Conservation (phyloP, 2,888 invertebrate genomes). For the Eueremaeus valkanovi region DNA sequence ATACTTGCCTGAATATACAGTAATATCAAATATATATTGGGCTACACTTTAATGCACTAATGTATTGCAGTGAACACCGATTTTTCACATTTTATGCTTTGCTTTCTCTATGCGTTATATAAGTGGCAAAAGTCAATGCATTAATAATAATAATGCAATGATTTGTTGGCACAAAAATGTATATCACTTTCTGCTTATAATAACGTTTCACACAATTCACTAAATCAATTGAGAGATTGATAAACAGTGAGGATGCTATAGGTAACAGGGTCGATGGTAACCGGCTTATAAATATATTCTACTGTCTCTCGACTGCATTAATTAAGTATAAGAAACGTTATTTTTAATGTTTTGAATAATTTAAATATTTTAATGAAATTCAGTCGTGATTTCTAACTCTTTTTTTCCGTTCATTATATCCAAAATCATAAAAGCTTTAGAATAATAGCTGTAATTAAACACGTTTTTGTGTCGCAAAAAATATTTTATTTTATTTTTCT, state of each 20-base stretch:
- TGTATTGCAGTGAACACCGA: slow-evolving; percentile 1
- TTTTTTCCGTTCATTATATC: background rate
- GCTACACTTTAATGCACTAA: background rate
- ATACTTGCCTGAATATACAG: background rate
- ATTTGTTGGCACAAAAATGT: background rate
- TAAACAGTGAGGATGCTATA: too few species aligned
- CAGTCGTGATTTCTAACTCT: background rate
- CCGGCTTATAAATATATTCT: too few species aligned
- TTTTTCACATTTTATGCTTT: background rate
- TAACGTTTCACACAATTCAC: background rate
- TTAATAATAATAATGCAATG: slow-evolving; percentile 2
- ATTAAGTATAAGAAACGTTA: too few species aligned
- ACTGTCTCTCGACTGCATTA: too few species aligned
- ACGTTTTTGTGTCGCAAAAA: background rate
- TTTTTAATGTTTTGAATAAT: too few species aligned
- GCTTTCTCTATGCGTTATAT: background rate
- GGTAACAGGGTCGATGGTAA: too few species aligned
- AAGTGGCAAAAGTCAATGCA: background rate
- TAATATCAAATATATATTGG: background rate
- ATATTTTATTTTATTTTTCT: background rate
- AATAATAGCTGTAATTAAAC: background rate
- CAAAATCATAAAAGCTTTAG: background rate
- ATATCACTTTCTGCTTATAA: background rate
- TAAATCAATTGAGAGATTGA: too few species aligned
- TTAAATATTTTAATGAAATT: background rate